Base-by-base conservation (phyloP, 2,888 invertebrate species). In the Macrophya alboannulata region DNA sequence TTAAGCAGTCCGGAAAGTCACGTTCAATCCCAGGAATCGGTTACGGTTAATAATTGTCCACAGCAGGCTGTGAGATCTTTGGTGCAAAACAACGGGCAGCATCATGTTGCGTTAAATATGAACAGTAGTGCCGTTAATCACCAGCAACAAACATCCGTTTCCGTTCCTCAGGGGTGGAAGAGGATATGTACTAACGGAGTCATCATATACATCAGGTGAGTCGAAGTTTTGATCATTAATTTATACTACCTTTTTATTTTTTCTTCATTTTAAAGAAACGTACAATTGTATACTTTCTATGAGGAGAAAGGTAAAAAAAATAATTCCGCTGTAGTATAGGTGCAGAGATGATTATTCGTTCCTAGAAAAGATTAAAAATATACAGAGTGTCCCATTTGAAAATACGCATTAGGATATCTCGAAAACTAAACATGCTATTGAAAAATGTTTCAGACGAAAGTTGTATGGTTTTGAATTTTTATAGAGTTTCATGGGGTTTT, bases 151-250 rank as follows among this genome's bases (percentile, higher is more conserved):
- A 90, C 92, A 87, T 90, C 93, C 86, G 94, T 95, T 87, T 92
- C 95, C 90, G 96, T 97, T 91, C 97, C 97, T 89, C 96, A 95
- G 90, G 97, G 97, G 88, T 97, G 97, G 97, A 97, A 96, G 93
- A 95, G 97, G 92, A 94, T 96, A 89, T 94, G 95, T 90, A 95
- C 95, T 92, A 96, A 96, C 93, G 96, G 96, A 90, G 95, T 95
- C 93, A 95, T 97, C 93, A 95, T 97, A 91, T 97, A 97, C 94
- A 95, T 97, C 94, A 97, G 97, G 97, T 97, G 93, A 94, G 94
- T 93, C 76, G 17, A 4, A 17, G 17, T 76, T 25, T 9, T 6
- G 0, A n/a, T 85, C 31, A 65, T 81, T 76, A 12, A 51, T 84
- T 74, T 48, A 72, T 21, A 43, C 43, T 40, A 62, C n/a, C 31